phyloP scores from a whole-genome alignment of 2,888 invertebrate genomes.

The Conchocele bisecta region DNA sequence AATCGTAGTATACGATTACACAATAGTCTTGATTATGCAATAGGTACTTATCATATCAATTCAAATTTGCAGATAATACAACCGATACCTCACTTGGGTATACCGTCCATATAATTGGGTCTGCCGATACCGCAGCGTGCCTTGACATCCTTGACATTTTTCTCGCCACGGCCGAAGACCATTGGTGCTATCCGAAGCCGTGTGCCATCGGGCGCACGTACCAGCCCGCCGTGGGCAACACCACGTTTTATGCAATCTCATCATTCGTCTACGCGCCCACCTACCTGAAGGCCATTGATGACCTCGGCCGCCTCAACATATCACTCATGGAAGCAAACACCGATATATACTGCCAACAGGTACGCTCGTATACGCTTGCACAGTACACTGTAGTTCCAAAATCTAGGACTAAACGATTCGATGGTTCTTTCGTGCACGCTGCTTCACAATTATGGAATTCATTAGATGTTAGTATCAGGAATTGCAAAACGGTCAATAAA shows the following conservation, averaged over 20 bases:
- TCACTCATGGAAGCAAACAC: slow-evolving; percentile 60
- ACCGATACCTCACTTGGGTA: slow-evolving; percentile 19
- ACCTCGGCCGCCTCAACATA: slow-evolving; percentile 59
- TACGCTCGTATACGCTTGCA: no score
- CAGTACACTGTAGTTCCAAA: no score
- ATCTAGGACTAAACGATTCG: no score
- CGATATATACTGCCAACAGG: slow-evolving; percentile 65
- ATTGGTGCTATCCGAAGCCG: slow-evolving; percentile 76
- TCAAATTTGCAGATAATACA: slow-evolving; percentile 46
- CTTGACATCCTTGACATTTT: slow-evolving; percentile 63
- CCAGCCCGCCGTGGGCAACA: slow-evolving; percentile 67
- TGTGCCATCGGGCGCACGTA: slow-evolving; percentile 76
- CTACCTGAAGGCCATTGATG: slow-evolving; percentile 61
- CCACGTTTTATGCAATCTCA: slow-evolving; percentile 69
- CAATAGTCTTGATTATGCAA: background rate
- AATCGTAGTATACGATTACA: background rate
- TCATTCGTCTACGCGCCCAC: slow-evolving; percentile 68
- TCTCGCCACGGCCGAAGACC: slow-evolving; percentile 60
- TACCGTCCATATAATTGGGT: slow-evolving; percentile 66
- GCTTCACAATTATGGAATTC: no score
- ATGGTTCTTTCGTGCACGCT: no score
- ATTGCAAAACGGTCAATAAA: no score
- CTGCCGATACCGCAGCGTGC: slow-evolving; percentile 67
- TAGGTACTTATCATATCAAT: background rate
- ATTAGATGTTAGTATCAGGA: no score